Percentiles rank a stretch among this genome's conserved stretches.
These are phyloP conservation scores for Odiellus spinosus DNA, from an alignment of 2,888 invertebrate genomes.

Conservation along the genomic window DNA sequence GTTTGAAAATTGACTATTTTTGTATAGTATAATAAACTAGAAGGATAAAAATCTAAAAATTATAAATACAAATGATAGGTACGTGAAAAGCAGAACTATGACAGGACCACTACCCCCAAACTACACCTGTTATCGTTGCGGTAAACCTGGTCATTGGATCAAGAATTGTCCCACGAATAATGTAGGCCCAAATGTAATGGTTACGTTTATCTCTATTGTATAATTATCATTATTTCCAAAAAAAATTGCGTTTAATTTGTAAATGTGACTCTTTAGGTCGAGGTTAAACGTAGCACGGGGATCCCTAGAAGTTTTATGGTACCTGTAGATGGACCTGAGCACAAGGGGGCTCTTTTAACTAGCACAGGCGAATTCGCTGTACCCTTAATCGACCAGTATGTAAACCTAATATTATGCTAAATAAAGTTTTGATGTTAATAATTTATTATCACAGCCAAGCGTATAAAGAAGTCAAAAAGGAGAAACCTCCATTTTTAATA, in stretches of 20 bases:
- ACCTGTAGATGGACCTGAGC: conserved; percentile 70
- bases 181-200: conserved; percentile 26
- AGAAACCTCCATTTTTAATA: conserved; percentile 45
- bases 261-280: no score
- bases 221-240: no score
- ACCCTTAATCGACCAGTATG: conserved; percentile 71
- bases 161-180: conserved; percentile 73
- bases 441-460: conserved; percentile 43
- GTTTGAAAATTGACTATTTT: no score
- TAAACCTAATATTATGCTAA: conserved; percentile 21
- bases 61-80: conserved; percentile 52
- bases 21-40: no score
- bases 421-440: neutral
- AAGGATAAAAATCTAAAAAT: no score
- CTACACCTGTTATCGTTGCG: conserved; percentile 88
- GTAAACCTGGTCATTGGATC: conserved; percentile 92
- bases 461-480: conserved; percentile 54
- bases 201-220: no score
- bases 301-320: conserved; percentile 94
- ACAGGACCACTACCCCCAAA: conserved; percentile 60
- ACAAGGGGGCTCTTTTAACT: conserved; percentile 81
- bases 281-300: conserved; percentile 86
- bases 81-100: conserved; percentile 70
- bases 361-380: conserved; percentile 74
- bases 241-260: no score